Evolutionary conservation across 1,140 invertebrate species (phyloP).

Genomic region (Hetaerina americana): DNA sequence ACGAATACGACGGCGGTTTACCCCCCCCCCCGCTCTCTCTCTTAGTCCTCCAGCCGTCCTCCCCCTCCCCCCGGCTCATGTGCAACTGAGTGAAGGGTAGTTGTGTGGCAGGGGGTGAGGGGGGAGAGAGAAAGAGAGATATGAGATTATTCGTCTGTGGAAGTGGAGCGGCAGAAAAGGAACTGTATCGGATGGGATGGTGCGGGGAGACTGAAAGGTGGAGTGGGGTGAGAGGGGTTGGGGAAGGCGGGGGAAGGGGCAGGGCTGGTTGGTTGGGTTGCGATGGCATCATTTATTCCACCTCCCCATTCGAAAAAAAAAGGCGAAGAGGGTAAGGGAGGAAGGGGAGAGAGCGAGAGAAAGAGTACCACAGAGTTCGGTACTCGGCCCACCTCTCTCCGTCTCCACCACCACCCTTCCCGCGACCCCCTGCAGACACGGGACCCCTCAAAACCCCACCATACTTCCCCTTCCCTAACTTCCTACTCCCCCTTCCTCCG

Average conservation of each 20-base stretch:
- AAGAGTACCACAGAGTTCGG: background rate
- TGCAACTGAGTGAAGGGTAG: too few relatives aligned
- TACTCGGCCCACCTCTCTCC: background rate
- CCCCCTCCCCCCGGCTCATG: too few relatives aligned
- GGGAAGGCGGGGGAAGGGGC: background rate
- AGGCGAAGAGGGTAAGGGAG: too few relatives aligned
- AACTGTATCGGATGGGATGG: too few relatives aligned
- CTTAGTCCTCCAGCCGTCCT: too few relatives aligned
- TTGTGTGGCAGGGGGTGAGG: background rate
- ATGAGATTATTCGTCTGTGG: background rate
- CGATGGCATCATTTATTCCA: background rate
- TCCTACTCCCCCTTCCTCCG: background rate
- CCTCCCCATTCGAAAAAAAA: too few relatives aligned
- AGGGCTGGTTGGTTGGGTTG: too few relatives aligned
- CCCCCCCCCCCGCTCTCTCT: too few relatives aligned
- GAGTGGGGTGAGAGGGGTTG: background rate
- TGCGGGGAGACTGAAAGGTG: too few relatives aligned
- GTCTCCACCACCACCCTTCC: background rate
- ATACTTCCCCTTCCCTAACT: background rate
- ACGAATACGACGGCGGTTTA: background rate
- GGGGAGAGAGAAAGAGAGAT: background rate
- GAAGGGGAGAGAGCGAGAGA: too few relatives aligned
- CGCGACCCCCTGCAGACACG: background rate
- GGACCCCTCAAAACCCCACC: too few relatives aligned
- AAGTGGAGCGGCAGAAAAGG: background rate